Evolutionary conservation across 2,888 invertebrate species (phyloP).

Genomic region (Pseudococcus jackbeardsleyi): DNA sequence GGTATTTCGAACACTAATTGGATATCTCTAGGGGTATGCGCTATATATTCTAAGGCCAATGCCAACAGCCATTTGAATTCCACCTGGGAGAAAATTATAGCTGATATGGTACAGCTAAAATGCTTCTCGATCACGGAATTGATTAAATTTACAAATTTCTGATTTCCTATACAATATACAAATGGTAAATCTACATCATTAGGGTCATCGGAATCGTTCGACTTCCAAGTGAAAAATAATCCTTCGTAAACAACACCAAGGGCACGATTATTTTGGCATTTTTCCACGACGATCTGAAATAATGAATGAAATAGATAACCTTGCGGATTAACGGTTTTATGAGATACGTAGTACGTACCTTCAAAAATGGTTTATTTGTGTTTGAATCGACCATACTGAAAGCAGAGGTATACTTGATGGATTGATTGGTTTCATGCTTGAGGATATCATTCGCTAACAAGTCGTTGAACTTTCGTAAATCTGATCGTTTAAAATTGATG

Average conservation of each 20-base stretch:
- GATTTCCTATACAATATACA: constrained; percentile 27
- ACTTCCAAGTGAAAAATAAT: constrained; percentile 55
- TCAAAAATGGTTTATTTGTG: neutral
- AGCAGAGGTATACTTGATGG: neutral
- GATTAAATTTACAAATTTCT: constrained; percentile 8
- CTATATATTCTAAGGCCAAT: neutral
- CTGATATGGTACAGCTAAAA: constrained; percentile 52
- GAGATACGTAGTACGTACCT: constrained; percentile 12
- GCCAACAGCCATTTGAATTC: constrained; percentile 50
- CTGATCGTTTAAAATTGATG: neutral
- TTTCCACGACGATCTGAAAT: constrained; percentile 24
- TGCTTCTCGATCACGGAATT: constrained; percentile 30
- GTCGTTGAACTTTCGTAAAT: constrained; percentile 26
- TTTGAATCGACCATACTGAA: neutral
- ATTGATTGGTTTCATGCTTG: constrained; percentile 35
- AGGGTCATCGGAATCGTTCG: neutral
- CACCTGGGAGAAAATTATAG: constrained; percentile 33
- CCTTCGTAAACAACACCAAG: constrained; percentile 31
- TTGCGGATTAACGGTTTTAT: neutral
- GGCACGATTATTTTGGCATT: neutral
- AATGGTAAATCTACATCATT: constrained; percentile 39
- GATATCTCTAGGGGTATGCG: constrained; percentile 1
- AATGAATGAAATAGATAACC: neutral
- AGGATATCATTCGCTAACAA: constrained; percentile 20
- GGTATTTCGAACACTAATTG: constrained; percentile 30